Evolutionary conservation across 2,113 vertebrate species (phyloP).

Genomic region (Phyllostomus discolor): DNA sequence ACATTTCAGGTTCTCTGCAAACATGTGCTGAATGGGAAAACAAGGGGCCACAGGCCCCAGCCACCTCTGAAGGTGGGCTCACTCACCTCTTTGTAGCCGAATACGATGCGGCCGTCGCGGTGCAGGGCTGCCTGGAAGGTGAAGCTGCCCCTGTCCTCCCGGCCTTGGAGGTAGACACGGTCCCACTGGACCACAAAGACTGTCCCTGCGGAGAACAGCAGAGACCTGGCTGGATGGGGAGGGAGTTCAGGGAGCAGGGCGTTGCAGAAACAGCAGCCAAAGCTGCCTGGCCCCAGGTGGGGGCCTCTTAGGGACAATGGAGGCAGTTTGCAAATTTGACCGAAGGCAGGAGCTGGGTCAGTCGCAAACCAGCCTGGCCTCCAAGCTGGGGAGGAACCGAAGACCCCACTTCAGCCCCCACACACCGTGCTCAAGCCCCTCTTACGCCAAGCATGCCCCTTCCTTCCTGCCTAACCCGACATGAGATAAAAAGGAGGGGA

Average conservation of each 20-base stretch:
- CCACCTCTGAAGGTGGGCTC: not conserved
- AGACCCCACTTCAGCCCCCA: not conserved
- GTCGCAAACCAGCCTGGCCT: not conserved
- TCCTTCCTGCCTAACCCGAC: not conserved
- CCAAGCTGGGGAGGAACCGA: not conserved
- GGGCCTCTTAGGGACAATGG: not conserved
- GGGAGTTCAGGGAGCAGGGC: not conserved
- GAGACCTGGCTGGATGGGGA: not conserved
- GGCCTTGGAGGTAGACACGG: constrained; percentile 87
- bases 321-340: not conserved
- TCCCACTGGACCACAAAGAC: constrained; percentile 96
- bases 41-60: not conserved
- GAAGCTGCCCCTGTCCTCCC: constrained; percentile 88
- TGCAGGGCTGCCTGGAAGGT: constrained; percentile 93
- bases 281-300: not conserved
- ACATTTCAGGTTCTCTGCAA: not conserved
- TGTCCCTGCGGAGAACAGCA: constrained; percentile 81
- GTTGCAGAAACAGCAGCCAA: accelerated
- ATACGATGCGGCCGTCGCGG: constrained; percentile 88
- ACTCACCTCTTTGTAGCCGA: constrained; percentile 92
- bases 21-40: not conserved
- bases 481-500: not conserved
- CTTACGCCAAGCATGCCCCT: too few species aligned
- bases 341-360: not conserved
- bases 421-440: accelerated